A percentile compares a stretch with the other conserved stretches of the same genome.
Conservation (phyloP, 2,113 vertebrate species). For the Psittacara wagleri region DNA sequence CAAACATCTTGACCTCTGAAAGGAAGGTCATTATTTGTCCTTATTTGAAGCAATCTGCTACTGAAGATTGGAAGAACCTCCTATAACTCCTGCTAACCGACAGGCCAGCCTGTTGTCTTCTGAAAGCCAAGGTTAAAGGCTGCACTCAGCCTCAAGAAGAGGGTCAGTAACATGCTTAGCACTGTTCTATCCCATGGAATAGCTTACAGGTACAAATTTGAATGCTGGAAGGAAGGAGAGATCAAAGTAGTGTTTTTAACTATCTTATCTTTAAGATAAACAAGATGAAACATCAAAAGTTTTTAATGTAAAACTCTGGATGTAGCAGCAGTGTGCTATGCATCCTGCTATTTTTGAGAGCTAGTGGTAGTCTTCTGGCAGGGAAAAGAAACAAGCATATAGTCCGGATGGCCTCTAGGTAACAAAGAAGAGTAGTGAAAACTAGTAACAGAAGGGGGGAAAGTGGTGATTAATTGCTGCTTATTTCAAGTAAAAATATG, state of each 20-base stretch:
- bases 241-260: not conserved
- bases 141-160: not conserved
- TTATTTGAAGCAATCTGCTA: not conserved
- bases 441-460: not conserved
- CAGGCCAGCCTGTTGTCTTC: fast-evolving
- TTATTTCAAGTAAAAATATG: not conserved
- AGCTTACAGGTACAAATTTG: not conserved
- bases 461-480: not conserved
- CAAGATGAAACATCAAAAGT: not conserved
- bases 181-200: not conserved
- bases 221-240: not conserved
- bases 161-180: not conserved
- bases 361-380: not conserved
- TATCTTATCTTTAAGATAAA: not conserved
- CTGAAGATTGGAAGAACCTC: not conserved
- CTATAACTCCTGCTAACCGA: fast-evolving
- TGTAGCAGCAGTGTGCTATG: not conserved
- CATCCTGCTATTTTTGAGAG: not conserved
- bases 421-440: not conserved
- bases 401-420: not conserved
- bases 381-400: not conserved
- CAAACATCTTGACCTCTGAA: not conserved
- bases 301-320: not conserved
- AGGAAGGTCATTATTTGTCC: not conserved
- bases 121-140: too few species aligned